Evolutionary conservation across 2,888 invertebrate genomes (phyloP), one percentile per base, ranked within the genome.

Genomic region (Bugula neritina): DNA sequence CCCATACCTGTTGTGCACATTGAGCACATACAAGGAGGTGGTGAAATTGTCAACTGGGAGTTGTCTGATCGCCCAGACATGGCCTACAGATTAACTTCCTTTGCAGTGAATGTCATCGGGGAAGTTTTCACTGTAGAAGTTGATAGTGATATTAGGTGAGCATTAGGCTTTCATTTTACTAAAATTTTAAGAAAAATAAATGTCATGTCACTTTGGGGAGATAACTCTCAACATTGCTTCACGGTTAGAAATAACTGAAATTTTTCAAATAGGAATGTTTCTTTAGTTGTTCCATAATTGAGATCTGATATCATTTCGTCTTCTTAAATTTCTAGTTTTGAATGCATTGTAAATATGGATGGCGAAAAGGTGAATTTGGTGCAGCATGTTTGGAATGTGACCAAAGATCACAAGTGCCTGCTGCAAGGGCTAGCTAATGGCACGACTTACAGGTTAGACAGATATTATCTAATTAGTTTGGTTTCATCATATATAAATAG

Each of bases 321-420:
- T 43, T 43, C 10, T 43, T 74, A 72, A 54, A n/a, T 35, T 76
- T 77, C 27, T 74, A 84, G 84, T 75, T 83, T 80, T 78, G 83
- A 83, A 72, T 82, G 83, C 75, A 79, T 81, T 73, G 75, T 81
- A 58, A 79, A 80, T 27, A 80, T 81, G 71, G 77, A 79, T 69
- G 79, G 79, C 27, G 76, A 77, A 21, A 78, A 77, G 54, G 77
- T 80, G 1, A 73, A 79, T 21, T 81, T 80, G 23, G 78, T 82
- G 1, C 83, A 83, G 74, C 83, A 84, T 72, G 79, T 79, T 72
- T 84, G 84, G 84, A 82, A 81, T 72, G 75, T 82, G 23, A 73
- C 74, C 13, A 74, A 75, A 25, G 77, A 76, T 71, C 74, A 78
- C 54, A 75, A 76, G 72, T 81, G 81, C 74, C 71, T 74, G n/a